Conservation (phyloP, 1,140 invertebrate species). For the Papilio xuthus region DNA sequence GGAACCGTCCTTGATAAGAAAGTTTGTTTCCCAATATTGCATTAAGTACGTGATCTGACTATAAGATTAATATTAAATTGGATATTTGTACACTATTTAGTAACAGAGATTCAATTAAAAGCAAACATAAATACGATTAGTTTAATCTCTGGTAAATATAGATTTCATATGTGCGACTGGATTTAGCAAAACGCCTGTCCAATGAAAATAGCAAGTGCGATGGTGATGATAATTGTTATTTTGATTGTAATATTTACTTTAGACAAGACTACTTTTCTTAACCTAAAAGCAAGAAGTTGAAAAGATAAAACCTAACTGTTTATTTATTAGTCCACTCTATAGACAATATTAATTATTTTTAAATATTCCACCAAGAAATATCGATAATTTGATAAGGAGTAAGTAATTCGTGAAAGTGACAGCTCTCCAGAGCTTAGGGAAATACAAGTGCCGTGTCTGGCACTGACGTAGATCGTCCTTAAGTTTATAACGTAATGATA, state of each 20-base stretch:
- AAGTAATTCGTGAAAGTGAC: conserved; percentile 11
- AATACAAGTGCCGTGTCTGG: conserved; percentile 7
- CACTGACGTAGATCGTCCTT: neutral
- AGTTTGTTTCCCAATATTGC: conserved; percentile 23
- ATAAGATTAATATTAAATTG: neutral
- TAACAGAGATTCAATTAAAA: neutral
- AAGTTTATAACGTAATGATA: neutral
- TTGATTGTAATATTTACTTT: neutral
- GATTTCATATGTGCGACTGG: neutral
- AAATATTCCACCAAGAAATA: neutral
- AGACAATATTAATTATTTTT: neutral
- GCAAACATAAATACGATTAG: neutral
- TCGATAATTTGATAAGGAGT: neutral
- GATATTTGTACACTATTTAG: neutral
- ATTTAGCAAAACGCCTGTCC: neutral
- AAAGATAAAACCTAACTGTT: neutral
- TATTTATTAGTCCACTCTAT: neutral
- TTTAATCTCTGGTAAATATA: neutral
- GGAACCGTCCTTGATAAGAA: conserved; percentile 10
- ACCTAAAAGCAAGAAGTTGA: neutral
- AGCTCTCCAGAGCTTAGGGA: conserved; percentile 3
- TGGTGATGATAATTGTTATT: neutral
- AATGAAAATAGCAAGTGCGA: neutral
- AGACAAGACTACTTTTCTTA: too few relatives aligned
- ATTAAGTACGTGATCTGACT: conserved; percentile 24